Evolutionary conservation across 35 echinoderm and acorn worm species (phyloP).

Genomic region (Diadema setosum): DNA sequence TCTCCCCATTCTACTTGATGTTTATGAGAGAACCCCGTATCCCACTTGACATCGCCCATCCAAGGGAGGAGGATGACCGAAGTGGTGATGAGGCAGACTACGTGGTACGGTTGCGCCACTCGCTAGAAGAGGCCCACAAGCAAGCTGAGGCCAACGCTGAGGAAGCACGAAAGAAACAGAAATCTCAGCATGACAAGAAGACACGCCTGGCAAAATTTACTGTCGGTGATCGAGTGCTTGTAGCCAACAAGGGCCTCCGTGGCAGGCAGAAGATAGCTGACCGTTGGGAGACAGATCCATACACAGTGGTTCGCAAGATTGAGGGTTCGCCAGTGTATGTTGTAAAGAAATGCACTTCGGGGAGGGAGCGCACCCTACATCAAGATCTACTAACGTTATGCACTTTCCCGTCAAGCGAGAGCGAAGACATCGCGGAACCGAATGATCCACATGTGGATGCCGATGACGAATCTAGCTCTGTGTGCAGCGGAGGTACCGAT

Average conservation of each 20-base stretch:
- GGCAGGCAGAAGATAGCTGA: conserved; percentile 52
- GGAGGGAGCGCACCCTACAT: conserved; percentile 35
- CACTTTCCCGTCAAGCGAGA: too few species aligned
- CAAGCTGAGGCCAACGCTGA: too few species aligned
- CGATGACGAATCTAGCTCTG: too few species aligned
- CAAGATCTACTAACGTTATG: conserved; percentile 29
- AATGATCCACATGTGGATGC: too few species aligned
- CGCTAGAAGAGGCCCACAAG: too few species aligned
- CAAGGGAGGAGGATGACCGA: background rate
- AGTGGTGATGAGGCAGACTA: background rate
- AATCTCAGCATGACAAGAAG: background rate
- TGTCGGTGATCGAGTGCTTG: conserved; percentile 12
- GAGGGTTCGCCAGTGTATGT: conserved; percentile 26
- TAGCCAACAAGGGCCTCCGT: conserved; percentile 25
- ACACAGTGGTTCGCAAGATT: conserved; percentile 7
- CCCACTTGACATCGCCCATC: conserved; percentile 22
- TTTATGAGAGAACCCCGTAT: conserved; percentile 27
- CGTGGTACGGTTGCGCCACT: background rate
- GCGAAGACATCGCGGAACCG: too few species aligned
- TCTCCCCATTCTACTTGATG: conserved; percentile 42
- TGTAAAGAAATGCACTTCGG: background rate
- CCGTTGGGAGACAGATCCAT: conserved; percentile 24
- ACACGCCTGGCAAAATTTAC: background rate
- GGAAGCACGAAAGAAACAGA: too few species aligned
- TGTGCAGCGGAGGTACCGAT: too few species aligned